Percentiles rank a stretch among this genome's conserved stretches.
These are phyloP conservation scores for Knipowitschia caucasica DNA, from an alignment of 2,797 vertebrate species.

Conservation along the genomic window DNA sequence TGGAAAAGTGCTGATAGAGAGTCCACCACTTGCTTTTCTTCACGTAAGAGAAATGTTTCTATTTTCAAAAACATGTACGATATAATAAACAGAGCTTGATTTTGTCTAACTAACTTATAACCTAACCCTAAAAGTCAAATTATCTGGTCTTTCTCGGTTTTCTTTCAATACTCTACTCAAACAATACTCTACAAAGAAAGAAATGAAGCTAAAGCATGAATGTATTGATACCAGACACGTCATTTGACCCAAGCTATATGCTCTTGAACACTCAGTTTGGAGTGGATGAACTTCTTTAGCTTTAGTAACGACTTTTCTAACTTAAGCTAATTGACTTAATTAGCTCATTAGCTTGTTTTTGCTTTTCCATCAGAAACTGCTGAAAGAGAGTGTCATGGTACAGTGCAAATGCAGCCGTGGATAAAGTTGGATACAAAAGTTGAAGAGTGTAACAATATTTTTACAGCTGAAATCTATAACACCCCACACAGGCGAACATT, in stretches of 20 bases:
- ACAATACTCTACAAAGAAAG: too few relatives aligned
- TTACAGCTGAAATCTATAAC: conserved; percentile 7
- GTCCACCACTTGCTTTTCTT: too few relatives aligned
- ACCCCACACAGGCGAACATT: conserved; percentile 13
- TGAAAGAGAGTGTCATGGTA: conserved; percentile 1
- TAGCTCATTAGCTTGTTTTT: neutral
- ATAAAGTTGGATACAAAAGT: neutral
- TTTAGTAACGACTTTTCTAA: conserved; percentile 6
- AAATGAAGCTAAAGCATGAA: too few relatives aligned
- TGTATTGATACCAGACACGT: too few relatives aligned
- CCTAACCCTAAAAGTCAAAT: too few relatives aligned
- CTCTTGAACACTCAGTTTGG: neutral
- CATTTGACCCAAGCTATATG: neutral
- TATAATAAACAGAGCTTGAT: too few relatives aligned
- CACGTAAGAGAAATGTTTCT: too few relatives aligned
- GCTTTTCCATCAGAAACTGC: neutral
- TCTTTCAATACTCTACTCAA: too few relatives aligned
- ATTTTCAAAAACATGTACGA: too few relatives aligned
- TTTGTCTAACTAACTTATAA: too few relatives aligned
- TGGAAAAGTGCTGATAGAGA: too few relatives aligned
- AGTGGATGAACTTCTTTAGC: neutral
- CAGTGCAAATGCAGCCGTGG: neutral
- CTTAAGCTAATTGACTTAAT: conserved; percentile 8
- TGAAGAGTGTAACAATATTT: conserved; percentile 5
- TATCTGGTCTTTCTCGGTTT: too few relatives aligned